These are phyloP conservation scores for Numenius phaeopus DNA, from an alignment of 2,797 vertebrate species.

Conservation along the genomic window DNA sequence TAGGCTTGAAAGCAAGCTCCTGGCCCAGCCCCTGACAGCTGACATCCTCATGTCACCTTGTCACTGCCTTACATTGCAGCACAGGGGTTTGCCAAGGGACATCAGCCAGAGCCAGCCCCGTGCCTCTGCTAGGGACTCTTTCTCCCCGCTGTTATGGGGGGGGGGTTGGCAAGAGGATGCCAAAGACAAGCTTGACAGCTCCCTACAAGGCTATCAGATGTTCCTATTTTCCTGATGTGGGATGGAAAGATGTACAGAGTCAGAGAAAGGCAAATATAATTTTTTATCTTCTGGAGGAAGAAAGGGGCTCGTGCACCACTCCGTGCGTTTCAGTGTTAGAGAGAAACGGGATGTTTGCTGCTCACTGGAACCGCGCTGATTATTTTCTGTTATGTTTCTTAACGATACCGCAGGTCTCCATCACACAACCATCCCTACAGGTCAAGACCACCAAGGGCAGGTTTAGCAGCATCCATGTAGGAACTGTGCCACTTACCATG, in stretches of 20 bases:
- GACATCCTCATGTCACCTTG: neutral
- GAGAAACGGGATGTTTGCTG: neutral
- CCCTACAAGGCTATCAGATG: neutral
- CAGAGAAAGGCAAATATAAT: neutral
- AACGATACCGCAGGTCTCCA: neutral
- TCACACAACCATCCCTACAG: neutral
- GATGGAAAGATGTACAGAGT: neutral
- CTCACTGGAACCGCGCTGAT: neutral
- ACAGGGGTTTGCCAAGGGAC: neutral
- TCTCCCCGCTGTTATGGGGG: accelerated
- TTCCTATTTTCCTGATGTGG: neutral
- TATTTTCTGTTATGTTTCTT: neutral
- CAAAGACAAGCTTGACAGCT: neutral
- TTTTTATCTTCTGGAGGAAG: neutral
- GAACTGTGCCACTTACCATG: neutral
- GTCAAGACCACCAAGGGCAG: neutral
- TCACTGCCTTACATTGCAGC: neutral
- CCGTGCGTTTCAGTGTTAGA: neutral
- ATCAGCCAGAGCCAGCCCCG: neutral
- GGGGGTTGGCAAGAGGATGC: neutral
- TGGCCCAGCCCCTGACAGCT: neutral
- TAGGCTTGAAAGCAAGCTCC: neutral
- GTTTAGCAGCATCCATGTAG: neutral
- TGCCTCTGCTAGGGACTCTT: neutral
- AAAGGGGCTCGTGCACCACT: neutral